Conservation (phyloP, 2,113 vertebrate genomes). For the Bos indicus region DNA sequence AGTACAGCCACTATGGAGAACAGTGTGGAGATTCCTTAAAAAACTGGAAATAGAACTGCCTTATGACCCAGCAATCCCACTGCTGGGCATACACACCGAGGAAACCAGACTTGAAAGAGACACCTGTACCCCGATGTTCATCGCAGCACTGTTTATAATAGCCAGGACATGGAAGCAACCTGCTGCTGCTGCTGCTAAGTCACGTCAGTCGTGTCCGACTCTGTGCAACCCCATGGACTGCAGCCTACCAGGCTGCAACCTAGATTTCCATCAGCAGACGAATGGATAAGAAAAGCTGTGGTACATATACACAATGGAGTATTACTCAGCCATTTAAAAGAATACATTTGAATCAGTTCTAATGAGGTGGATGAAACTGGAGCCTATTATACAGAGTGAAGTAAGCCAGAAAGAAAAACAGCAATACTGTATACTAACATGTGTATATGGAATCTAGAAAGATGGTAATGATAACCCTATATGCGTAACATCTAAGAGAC, state of each 20-base stretch:
- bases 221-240: no score
- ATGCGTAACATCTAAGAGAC: not conserved
- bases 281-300: no score
- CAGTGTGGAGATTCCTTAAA: not conserved
- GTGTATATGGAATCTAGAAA: not conserved
- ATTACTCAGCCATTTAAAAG: not conserved
- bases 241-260: not conserved
- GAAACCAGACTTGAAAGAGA: not conserved
- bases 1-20: not conserved
- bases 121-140: fast-evolving
- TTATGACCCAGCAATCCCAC: not conserved
- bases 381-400: not conserved
- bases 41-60: not conserved
- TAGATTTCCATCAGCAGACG: not conserved
- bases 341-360: not conserved
- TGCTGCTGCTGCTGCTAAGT: no score
- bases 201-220: no score
- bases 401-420: not conserved
- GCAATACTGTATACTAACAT: not conserved
- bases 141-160: not conserved
- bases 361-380: not conserved
- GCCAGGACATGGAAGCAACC: not conserved
- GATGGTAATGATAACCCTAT: not conserved
- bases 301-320: not conserved
- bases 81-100: not conserved